phyloP scores from a whole-genome alignment of 53 echinoderm and acorn worm species.

The Mesocentrotus franciscanus region DNA sequence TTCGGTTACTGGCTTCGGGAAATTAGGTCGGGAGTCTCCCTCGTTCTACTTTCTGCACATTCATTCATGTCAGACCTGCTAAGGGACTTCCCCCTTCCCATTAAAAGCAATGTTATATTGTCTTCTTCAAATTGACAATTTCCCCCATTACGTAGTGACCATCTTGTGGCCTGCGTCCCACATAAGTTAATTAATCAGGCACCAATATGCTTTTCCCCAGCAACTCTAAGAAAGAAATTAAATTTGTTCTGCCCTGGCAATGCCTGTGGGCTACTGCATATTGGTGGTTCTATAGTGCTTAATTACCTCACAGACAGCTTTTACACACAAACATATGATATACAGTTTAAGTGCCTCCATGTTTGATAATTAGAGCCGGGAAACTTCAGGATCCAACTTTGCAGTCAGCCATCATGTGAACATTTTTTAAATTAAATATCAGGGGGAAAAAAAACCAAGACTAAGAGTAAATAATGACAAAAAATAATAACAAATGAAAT shows the following conservation, averaged over 20 bases:
- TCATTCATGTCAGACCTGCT: slow-evolving; percentile 14
- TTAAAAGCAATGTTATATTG: slow-evolving; percentile 19
- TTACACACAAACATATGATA: background rate
- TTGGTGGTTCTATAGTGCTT: background rate
- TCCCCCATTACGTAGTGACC: background rate
- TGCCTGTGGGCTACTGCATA: background rate
- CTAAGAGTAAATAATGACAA: no score
- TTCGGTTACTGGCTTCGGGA: background rate
- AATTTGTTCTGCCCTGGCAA: background rate
- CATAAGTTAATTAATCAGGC: background rate
- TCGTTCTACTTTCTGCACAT: slow-evolving; percentile 25
- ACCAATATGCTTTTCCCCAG: background rate
- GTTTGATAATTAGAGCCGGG: background rate
- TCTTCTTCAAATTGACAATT: slow-evolving; percentile 49
- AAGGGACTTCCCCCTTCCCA: slow-evolving; percentile 17
- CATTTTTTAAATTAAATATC: background rate
- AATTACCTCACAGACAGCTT: background rate
- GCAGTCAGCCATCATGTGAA: background rate
- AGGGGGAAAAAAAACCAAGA: no score
- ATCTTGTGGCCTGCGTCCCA: background rate
- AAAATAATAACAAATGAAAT: no score
- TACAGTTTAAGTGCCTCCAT: background rate
- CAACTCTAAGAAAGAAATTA: background rate
- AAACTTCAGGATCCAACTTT: background rate
- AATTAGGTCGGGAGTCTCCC: slow-evolving; percentile 19